These are phyloP conservation scores for Baronia brevicornis DNA, from an alignment of 2,888 invertebrate species.

Conservation along the genomic window DNA sequence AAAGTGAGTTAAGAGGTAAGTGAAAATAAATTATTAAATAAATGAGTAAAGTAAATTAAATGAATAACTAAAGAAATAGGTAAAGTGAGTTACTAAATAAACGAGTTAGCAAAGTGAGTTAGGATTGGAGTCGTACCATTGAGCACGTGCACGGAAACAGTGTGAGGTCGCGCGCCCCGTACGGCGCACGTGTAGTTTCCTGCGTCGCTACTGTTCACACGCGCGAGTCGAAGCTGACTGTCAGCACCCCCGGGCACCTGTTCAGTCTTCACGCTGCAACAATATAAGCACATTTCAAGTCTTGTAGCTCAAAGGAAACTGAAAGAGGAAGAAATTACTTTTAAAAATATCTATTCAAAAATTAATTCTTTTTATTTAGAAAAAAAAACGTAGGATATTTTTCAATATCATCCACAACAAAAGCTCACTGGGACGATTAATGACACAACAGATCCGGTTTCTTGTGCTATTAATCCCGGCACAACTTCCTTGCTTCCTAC, in stretches of 20 bases:
- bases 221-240: slow-evolving; percentile 60
- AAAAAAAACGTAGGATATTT: no score
- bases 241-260: slow-evolving; percentile 67
- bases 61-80: not conserved
- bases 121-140: slow-evolving; percentile 79
- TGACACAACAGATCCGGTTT: no score
- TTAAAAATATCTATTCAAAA: no score
- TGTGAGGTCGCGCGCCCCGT: slow-evolving; percentile 78
- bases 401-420: no score
- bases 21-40: no score
- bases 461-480: no score
- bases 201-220: slow-evolving; percentile 74
- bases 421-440: no score
- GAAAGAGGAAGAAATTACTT: not conserved
- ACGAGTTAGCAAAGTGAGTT: no score
- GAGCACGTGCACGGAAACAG: slow-evolving; percentile 81
- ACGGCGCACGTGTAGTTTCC: slow-evolving; percentile 84
- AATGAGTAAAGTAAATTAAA: not conserved
- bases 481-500: no score
- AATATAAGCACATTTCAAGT: no score
- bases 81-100: not conserved
- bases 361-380: no score
- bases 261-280: slow-evolving; percentile 60
- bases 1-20: no score
- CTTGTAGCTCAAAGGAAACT: not conserved